A percentile compares a stretch with the other conserved stretches of the same genome.
Evolutionary conservation across 2,888 invertebrate species (phyloP).

Genomic region (Nephrotoma flavescens): DNA sequence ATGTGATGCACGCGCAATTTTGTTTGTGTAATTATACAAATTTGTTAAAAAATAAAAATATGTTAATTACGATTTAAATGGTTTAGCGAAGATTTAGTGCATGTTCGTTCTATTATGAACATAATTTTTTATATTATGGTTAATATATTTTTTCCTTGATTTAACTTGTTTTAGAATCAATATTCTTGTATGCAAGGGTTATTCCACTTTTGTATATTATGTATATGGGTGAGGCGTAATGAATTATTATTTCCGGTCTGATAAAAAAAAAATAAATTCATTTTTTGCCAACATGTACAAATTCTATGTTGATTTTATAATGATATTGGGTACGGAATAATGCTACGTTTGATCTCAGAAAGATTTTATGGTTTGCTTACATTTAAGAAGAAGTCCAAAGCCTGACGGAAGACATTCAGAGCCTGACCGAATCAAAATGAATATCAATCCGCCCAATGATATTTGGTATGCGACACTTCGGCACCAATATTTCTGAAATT

Average conservation of each 20-base stretch:
- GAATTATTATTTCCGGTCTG: neutral
- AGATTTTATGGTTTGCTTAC: too few species aligned
- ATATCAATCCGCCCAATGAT: too few species aligned
- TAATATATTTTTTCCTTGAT: neutral
- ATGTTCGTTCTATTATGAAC: neutral
- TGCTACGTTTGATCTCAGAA: too few species aligned
- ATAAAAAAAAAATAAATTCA: neutral
- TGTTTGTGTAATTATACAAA: neutral
- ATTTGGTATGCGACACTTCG: too few species aligned
- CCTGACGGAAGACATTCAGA: too few species aligned
- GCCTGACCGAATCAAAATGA: too few species aligned
- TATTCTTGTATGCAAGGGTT: neutral
- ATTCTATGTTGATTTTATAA: too few species aligned
- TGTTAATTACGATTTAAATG: neutral
- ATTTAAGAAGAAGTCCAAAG: too few species aligned
- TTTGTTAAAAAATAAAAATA: neutral
- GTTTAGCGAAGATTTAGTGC: neutral
- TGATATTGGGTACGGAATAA: too few species aligned
- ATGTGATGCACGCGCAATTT: neutral
- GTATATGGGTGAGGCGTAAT: neutral
- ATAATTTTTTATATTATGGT: neutral
- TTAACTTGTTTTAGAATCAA: neutral
- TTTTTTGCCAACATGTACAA: neutral
- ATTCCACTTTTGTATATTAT: neutral
- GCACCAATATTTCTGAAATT: too few species aligned